These are phyloP conservation scores for Propithecus perrieri DNA, from an alignment of 2,797 vertebrate genomes.

Conservation along the genomic window DNA sequence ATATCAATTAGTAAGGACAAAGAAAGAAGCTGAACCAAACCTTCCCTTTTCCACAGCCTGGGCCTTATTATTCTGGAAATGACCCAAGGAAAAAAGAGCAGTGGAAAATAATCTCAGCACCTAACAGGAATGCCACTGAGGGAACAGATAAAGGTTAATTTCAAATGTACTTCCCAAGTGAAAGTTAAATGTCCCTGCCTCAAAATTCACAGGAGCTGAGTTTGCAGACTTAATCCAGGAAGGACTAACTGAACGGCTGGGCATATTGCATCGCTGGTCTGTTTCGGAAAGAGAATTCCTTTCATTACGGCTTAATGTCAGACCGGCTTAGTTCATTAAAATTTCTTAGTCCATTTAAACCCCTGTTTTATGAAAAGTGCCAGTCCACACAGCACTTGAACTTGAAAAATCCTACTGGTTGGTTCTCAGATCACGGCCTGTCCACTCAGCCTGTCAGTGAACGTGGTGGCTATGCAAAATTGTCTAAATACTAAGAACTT, in stretches of 20 bases:
- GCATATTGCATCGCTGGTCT: conserved; percentile 33
- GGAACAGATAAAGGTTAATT: conserved; percentile 68
- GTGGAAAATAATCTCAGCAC: conserved; percentile 47
- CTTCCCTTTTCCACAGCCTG: background rate
- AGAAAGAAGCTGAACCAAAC: conserved; percentile 74
- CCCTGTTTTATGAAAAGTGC: background rate
- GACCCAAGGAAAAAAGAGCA: conserved; percentile 46
- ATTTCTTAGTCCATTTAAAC: conserved; percentile 42
- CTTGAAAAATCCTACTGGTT: background rate
- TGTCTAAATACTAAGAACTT: background rate
- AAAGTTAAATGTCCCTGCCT: conserved; percentile 70
- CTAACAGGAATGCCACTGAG: conserved; percentile 61
- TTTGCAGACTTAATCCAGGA: conserved; percentile 74
- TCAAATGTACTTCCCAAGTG: conserved; percentile 63
- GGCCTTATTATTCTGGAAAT: conserved; percentile 62
- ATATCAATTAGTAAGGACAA: conserved; percentile 80
- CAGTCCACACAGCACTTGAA: background rate
- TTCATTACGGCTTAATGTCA: conserved; percentile 72
- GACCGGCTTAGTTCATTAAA: conserved; percentile 58
- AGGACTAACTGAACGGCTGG: conserved; percentile 51
- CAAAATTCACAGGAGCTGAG: conserved; percentile 71
- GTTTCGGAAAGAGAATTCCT: conserved; percentile 54
- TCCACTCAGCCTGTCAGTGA: background rate
- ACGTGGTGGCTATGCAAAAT: background rate
- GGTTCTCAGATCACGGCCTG: background rate